Evolutionary conservation across 2,797 vertebrate species (phyloP).

Genomic region (Neostethus bicornis): DNA sequence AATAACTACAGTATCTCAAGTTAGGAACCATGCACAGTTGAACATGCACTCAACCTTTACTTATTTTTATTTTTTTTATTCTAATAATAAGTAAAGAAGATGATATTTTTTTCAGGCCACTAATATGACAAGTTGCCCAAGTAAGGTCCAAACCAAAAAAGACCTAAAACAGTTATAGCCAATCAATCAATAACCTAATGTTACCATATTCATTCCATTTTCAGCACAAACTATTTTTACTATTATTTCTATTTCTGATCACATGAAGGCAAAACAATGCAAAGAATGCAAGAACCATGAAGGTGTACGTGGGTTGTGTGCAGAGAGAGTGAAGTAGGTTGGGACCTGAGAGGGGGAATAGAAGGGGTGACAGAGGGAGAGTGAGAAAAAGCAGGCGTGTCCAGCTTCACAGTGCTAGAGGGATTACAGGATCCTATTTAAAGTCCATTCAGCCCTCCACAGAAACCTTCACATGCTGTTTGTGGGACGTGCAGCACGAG

Average conservation of each 20-base stretch:
- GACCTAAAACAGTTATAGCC: too few species aligned
- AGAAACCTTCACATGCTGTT: conserved; percentile 32
- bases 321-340: conserved; percentile 1
- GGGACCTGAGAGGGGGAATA: neutral
- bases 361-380: conserved; percentile 6
- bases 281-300: conserved; percentile 6
- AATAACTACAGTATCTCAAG: neutral
- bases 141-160: neutral
- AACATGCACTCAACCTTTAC: neutral
- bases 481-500: conserved; percentile 16
- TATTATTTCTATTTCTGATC: conserved; percentile 4
- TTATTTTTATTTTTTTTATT: neutral
- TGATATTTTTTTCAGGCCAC: too few species aligned
- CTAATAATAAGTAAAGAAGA: too few species aligned
- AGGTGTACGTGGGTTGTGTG: neutral
- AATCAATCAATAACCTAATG: too few species aligned
- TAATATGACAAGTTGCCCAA: too few species aligned
- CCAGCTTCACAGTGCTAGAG: conserved; percentile 38
- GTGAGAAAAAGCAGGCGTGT: conserved; percentile 64
- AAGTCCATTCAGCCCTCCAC: conserved; percentile 61
- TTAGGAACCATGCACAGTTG: neutral
- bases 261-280: conserved; percentile 36
- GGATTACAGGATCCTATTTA: conserved; percentile 76
- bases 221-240: conserved; percentile 18
- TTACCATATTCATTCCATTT: neutral